Evolutionary conservation across 2,888 invertebrate genomes (phyloP), one percentile per base, ranked within the genome.

Genomic region (Keiferia lycopersicella): DNA sequence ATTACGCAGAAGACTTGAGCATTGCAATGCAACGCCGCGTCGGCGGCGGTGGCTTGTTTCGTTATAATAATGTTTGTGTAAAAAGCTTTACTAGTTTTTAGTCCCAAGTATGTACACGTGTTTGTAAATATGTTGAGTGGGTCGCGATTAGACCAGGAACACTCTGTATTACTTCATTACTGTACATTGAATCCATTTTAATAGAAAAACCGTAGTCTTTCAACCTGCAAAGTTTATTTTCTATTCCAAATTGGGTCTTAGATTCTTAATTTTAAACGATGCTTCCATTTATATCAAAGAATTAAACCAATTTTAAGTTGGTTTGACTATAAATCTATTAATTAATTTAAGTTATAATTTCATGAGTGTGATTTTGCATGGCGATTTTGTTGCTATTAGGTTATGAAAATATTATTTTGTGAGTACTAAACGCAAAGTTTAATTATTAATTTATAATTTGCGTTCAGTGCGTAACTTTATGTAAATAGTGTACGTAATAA

Each of bases 201-300:
- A 34, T 81, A 78, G 76, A 77, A 77, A 73, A 71, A 66, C 69
- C 61, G 72, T 75, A 75, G 72, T 71, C 62, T 75, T 71, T 74
- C 68, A 68, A 66, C 69, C 73, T 68, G 66, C 68, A 66, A 65
- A 62, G 68, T 68, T 69, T 67, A 66, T 69, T 69, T 68, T 75
- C 73, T 72, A 77, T 74, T 74, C 75, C 72, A 72, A 73, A 77
- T 75, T 75, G 77, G 74, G 71, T 74, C 73, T 73, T 87, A 87
- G 82, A 73, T 81, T 79, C 77, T 89, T 90, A 88, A 82, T 86
- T 91, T 78, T 86, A 82, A 88, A 89, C 87, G 87, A 91, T 91
- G 91, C 91, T 91, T 91, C 91, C 91, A 91, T 86, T 89, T 84
- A 90, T 91, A 91, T 91, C 91, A 91, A 91, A 91, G 91, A 91